Conservation (phyloP, 2,797 vertebrate species). For the Okamejei kenojei region DNA sequence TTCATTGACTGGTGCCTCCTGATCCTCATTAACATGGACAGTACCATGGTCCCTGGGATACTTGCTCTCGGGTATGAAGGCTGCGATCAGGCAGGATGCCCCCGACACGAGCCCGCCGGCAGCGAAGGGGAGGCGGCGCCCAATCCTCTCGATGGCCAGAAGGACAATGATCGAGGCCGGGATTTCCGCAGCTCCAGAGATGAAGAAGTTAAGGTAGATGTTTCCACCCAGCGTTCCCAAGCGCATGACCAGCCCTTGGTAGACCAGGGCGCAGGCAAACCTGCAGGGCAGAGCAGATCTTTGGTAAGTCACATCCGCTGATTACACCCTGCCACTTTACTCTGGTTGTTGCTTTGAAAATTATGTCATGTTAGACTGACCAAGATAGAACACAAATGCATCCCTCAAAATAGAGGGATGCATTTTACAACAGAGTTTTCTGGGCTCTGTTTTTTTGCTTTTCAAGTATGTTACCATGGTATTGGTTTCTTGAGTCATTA, state of each 20-base stretch:
- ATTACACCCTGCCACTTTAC: not conserved
- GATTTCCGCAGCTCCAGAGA: conserved; percentile 78
- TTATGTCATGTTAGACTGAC: not conserved
- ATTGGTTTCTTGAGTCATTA: not conserved
- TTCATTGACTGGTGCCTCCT: not conserved
- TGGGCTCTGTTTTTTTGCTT: not conserved
- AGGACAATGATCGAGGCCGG: conserved; percentile 79
- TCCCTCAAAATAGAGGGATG: too few relatives aligned
- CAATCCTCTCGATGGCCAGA: conserved; percentile 79
- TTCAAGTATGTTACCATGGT: not conserved
- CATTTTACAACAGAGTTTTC: not conserved
- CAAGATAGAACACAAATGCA: not conserved
- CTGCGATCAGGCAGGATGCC: conserved; percentile 72
- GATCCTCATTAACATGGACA: not conserved
- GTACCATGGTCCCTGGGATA: not conserved
- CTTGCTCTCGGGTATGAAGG: conserved; percentile 79
- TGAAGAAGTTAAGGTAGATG: conserved; percentile 80
- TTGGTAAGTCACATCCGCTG: not conserved
- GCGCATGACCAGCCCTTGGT: conserved; percentile 90
- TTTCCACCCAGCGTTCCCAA: conserved; percentile 79
- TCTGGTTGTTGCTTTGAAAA: not conserved
- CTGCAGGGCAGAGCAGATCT: conserved; percentile 50
- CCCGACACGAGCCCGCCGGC: conserved; percentile 71
- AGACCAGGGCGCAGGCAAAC: conserved; percentile 87
- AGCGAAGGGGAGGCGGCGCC: conserved; percentile 77